Evolutionary conservation across 2,888 invertebrate species (phyloP), one percentile per base, ranked within the genome.

Genomic region (Fragum fragum): DNA sequence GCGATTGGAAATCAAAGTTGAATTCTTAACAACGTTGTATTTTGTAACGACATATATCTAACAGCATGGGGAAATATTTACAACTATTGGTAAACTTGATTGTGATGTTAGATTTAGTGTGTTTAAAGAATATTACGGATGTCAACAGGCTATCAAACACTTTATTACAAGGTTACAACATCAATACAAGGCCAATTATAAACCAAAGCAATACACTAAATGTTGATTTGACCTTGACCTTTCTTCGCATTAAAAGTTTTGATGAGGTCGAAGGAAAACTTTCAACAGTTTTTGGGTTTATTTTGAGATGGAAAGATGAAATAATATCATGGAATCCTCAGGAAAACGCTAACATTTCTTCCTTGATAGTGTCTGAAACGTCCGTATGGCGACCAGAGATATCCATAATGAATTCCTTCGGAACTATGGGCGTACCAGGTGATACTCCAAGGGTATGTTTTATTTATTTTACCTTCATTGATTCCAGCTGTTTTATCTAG

Each of bases 251-350:
- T 23, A 21, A n/a, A 11, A 21, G 26, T 26, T 57, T 57, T 26
- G 57, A 57, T 7, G 57, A 57, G n/a, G 57, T 57, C 9, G 57
- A 57, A 23, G 57, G 57, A 5, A 57, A 23, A 23, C 21, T 57
- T 26, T 9, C 21, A n/a, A 57, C 57, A n/a, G 57, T 57, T 1
- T 57, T 57, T 26, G 21, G 57, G 7, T 26, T 57, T 7, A 6
- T 57, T n/a, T 57, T 57, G 23, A 2, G 23, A 11, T 57, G 57
- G 57, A 21, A 21, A 57, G 57, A 57, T 23, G 57, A 57, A 14
- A n/a, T 21, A 1, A 11, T 57, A 26, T 26, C 23, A 57, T 57
- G 57, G 57, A 3, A 57, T 26, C 57, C 57, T 21, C 23, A 21
- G 11, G 57, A 57, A 2, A 9, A 57, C n/a, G 26, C 9, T 5